These are phyloP conservation scores for Drosophila melanica DNA, from an alignment of 1,140 invertebrate species.

Conservation along the genomic window DNA sequence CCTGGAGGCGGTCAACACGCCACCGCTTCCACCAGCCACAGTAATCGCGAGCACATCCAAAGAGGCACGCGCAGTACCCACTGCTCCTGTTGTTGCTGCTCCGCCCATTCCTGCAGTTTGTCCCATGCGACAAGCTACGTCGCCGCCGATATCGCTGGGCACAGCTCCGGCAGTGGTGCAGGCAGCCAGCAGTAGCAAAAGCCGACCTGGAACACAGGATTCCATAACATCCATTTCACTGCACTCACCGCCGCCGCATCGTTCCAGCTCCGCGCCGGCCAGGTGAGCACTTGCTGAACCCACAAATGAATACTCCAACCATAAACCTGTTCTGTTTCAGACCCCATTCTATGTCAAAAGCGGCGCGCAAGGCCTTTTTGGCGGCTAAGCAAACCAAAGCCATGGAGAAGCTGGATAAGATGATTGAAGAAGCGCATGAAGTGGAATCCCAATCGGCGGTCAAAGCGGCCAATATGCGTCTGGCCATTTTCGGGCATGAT, in stretches of 20 bases:
- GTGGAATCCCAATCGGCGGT: conserved; percentile 65
- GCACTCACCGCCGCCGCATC: conserved; percentile 73
- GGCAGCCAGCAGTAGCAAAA: conserved; percentile 32
- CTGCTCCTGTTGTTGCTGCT: not conserved
- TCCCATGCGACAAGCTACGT: conserved; percentile 35
- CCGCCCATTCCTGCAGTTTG: conserved; percentile 27
- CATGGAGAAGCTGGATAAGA: conserved; percentile 83
- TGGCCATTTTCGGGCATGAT: conserved; percentile 60
- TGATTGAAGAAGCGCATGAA: conserved; percentile 83
- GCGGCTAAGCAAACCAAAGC: conserved; percentile 82
- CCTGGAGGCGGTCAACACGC: conserved; percentile 36
- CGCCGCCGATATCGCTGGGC: conserved; percentile 5
- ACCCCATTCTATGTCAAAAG: conserved; percentile 77
- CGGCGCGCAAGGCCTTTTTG: conserved; percentile 77
- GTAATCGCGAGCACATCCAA: conserved; percentile 10
- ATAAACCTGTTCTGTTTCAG: conserved; percentile 10
- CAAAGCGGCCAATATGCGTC: conserved; percentile 58
- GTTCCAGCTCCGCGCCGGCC: conserved; percentile 67
- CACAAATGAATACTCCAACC: not conserved
- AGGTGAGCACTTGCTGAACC: conserved; percentile 29
- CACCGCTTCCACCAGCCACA: not conserved
- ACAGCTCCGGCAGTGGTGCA: conserved; percentile 39
- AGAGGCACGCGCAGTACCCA: not conserved
- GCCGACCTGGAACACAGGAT: conserved; percentile 60
- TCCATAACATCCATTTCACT: conserved; percentile 71